Evolutionary conservation across 2,888 invertebrate genomes (phyloP).

Genomic region (Caenorhabditis sp.): DNA sequence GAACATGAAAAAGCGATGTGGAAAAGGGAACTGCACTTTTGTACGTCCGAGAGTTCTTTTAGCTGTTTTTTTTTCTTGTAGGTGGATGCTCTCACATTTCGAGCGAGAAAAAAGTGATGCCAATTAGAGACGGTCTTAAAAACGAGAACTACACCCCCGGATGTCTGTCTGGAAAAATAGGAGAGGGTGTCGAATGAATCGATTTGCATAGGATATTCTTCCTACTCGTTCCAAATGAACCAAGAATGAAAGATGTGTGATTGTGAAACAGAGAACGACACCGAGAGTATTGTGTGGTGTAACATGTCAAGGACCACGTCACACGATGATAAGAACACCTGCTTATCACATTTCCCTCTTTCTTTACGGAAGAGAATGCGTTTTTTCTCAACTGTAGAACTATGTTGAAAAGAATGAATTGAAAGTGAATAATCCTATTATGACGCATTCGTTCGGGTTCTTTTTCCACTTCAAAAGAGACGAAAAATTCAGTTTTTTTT

Average conservation of each 20-base stretch:
- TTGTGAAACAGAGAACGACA: slow-evolving; percentile 9
- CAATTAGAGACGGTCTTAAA: slow-evolving; percentile 26
- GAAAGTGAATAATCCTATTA: slow-evolving; percentile 27
- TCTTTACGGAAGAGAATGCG: too few species aligned
- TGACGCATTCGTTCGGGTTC: neutral
- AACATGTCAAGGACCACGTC: slow-evolving; percentile 33
- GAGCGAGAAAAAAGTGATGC: slow-evolving; percentile 27
- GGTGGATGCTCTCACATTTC: slow-evolving; percentile 14
- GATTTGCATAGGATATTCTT: neutral
- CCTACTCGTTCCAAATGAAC: neutral
- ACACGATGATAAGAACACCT: slow-evolving; percentile 23
- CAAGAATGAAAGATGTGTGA: too few species aligned
- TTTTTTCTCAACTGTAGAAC: neutral
- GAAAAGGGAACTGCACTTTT: too few species aligned
- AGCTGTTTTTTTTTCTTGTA: neutral
- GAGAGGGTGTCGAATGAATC: neutral
- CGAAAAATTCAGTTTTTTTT: slow-evolving; percentile 8
- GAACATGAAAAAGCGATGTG: too few species aligned
- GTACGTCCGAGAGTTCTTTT: neutral
- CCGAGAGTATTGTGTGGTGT: slow-evolving; percentile 31
- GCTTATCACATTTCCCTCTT: slow-evolving; percentile 17
- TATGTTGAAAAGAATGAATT: neutral
- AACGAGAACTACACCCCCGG: slow-evolving; percentile 38
- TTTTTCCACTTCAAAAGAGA: neutral
- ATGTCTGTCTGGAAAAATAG: slow-evolving; percentile 13